Evolutionary conservation across 2,113 vertebrate species (phyloP), one percentile per base, ranked within the genome.

Genomic region (Xiphophorus hellerii): DNA sequence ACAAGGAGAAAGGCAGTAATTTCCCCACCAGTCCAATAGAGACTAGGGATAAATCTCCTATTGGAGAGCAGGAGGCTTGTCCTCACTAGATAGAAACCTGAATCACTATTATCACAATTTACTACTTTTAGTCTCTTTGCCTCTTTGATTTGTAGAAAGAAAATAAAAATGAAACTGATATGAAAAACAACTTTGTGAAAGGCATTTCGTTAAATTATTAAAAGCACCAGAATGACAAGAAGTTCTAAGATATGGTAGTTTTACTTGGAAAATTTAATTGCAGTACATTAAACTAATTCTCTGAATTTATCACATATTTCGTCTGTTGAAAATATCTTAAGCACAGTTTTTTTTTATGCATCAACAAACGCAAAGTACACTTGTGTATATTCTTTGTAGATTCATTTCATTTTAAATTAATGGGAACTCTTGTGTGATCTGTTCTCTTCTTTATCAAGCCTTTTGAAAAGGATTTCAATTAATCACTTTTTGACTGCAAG

Each of bases 191-290:
- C 4, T 15, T 44, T 22, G 44, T 65, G 25, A 54, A 73, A 75
- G 9, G 20, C 14, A 60, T 66, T 66, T 30, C 61, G 73, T 29
- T 31, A 70, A 63, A 79, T 31, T 2, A 83, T 37, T 42, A 20
- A 29, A 68, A 68, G 44, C 14, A 58, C 20, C 12, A 58, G n/a
- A 68, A 8, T 27, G 39, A 66, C 22, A n/a, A 33, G 31, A n/a
- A 33, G 31, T 7, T 30, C 39, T 51, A 20, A 71, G 30, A 60
- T 71, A 58, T 37, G 20, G 2, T 35, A 51, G 11, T 71, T 61
- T 35, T 30, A 10, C 66, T 6, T 12, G 27, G 14, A 76, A 58
- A 73, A 20, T 62, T 73, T 62, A 70, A 82, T 76, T 63, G 62
- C 10, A 37, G 65, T 10, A 73, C 8, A 62, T 51, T 28, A 30